Percentiles rank a stretch among this genome's conserved stretches.
These are phyloP conservation scores for Alcedo quadribrachys DNA, from an alignment of 2,797 vertebrate genomes.

Conservation along the genomic window DNA sequence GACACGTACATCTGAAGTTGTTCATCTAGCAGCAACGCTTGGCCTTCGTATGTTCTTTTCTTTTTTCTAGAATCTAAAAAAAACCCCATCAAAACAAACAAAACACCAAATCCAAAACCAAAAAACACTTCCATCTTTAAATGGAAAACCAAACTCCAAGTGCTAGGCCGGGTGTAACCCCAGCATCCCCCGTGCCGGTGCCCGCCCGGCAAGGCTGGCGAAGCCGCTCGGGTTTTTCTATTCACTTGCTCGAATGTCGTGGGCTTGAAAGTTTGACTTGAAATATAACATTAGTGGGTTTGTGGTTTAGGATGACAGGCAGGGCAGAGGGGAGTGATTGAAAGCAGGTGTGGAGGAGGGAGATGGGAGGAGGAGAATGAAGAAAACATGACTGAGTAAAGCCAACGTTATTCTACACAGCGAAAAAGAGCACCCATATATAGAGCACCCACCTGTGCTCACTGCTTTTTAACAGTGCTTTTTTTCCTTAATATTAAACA, in stretches of 20 bases:
- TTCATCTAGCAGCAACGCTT: constrained; percentile 54
- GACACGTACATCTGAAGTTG: not conserved
- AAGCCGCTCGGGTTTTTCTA: not conserved
- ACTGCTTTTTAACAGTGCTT: not conserved
- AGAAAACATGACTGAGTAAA: constrained; percentile 64
- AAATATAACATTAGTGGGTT: constrained; percentile 70
- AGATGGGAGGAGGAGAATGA: constrained; percentile 61
- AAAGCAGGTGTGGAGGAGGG: constrained; percentile 69
- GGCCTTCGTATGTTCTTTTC: constrained; percentile 9
- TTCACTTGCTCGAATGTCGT: constrained; percentile 34
- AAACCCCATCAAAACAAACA: not conserved
- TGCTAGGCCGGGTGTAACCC: not conserved
- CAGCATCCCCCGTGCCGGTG: not conserved
- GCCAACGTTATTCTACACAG: constrained; percentile 18
- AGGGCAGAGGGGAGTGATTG: constrained; percentile 66
- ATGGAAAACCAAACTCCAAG: not conserved
- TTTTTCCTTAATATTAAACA: not conserved
- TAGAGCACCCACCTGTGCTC: constrained; percentile 59
- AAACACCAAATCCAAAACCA: not conserved
- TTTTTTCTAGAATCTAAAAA: not conserved
- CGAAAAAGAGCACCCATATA: constrained; percentile 67
- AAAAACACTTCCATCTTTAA: not conserved
- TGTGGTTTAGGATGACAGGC: constrained; percentile 65
- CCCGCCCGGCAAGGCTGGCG: not conserved
- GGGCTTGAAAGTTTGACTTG: constrained; percentile 66